A percentile compares a stretch with the other conserved stretches of the same genome.
Evolutionary conservation across 1,140 invertebrate species (phyloP).

Genomic region (Bombus waltoni): DNA sequence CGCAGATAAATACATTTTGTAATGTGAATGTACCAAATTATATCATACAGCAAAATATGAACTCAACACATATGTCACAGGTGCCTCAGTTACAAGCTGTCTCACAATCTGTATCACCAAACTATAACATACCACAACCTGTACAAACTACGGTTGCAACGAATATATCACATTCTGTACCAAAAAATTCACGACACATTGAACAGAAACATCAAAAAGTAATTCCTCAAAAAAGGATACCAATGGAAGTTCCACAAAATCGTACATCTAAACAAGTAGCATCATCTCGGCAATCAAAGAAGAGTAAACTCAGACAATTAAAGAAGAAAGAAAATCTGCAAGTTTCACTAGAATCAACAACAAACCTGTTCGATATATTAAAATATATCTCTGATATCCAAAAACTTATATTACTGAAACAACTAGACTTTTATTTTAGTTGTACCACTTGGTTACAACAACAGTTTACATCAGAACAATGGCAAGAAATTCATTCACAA

Average conservation of each 20-base stretch:
- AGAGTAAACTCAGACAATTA: neutral
- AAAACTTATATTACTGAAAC: slow-evolving; percentile 16
- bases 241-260: neutral
- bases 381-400: slow-evolving; percentile 36
- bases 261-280: neutral
- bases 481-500: neutral
- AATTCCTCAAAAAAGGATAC: neutral
- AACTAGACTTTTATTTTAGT: slow-evolving; percentile 21
- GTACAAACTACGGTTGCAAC: neutral
- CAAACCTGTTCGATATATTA: neutral
- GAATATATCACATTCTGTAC: neutral
- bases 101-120: neutral
- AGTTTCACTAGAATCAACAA: slow-evolving; percentile 4
- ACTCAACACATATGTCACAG: neutral
- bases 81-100: neutral
- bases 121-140: neutral
- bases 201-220: neutral
- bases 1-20: neutral
- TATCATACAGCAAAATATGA: neutral
- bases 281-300: neutral
- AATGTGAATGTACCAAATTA: neutral
- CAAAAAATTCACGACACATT: neutral
- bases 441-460: slow-evolving; percentile 6
- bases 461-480: neutral
- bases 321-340: neutral